phyloP scores from a whole-genome alignment of 1,140 invertebrate genomes.

The Triops cancriformis region DNA sequence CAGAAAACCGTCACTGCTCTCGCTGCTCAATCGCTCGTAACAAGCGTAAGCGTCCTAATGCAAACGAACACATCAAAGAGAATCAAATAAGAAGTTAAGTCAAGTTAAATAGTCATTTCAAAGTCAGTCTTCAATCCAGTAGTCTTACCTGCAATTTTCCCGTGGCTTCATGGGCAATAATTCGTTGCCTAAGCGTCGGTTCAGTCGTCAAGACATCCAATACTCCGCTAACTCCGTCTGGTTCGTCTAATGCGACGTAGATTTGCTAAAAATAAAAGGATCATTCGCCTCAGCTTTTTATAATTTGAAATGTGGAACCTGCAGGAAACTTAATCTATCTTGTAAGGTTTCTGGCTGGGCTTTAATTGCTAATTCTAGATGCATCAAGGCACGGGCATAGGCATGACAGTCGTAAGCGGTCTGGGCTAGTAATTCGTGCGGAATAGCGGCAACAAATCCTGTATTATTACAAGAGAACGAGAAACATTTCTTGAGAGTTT shows the following conservation, averaged over 20 bases:
- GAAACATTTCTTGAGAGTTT: not conserved
- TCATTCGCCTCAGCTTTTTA: constrained; percentile 29
- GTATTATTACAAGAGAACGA: not conserved
- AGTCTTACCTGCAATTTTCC: constrained; percentile 37
- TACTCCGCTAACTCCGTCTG: constrained; percentile 50
- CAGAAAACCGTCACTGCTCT: constrained; percentile 15
- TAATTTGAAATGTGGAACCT: constrained; percentile 27
- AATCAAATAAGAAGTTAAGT: constrained; percentile 16
- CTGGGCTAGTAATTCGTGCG: constrained; percentile 43
- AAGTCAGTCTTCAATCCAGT: no score
- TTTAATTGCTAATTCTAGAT: constrained; percentile 45
- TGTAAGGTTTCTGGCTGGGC: constrained; percentile 36
- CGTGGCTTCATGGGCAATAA: constrained; percentile 44
- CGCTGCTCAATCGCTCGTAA: constrained; percentile 43
- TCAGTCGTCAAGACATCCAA: constrained; percentile 41
- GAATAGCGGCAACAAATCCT: constrained; percentile 42
- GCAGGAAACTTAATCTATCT: constrained; percentile 42
- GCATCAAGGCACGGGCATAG: constrained; percentile 46
- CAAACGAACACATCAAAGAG: constrained; percentile 35
- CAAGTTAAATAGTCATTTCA: not conserved
- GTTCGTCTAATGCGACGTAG: constrained; percentile 49
- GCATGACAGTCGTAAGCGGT: constrained; percentile 48
- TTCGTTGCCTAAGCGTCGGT: constrained; percentile 43
- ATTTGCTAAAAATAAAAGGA: constrained; percentile 40
- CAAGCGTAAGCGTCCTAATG: constrained; percentile 45